phyloP scores from a whole-genome alignment of 2,113 vertebrate species.

The Limnothrissa miodon region DNA sequence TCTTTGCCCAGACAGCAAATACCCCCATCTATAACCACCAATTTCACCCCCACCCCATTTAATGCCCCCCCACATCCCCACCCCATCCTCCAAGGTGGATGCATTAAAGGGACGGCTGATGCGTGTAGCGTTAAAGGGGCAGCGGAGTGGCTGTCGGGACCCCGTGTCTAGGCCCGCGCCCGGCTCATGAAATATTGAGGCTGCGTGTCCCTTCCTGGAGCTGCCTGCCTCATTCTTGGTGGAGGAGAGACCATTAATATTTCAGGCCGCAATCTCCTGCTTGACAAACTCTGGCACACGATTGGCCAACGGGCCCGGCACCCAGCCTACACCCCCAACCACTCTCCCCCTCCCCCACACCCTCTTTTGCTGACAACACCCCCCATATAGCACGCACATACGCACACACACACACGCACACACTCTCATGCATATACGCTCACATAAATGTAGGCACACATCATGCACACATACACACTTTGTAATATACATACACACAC shows the following conservation, averaged over 20 bases:
- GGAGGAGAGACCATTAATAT: slow-evolving; percentile 73
- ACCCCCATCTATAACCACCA: slow-evolving; percentile 28
- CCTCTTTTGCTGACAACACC: slow-evolving; percentile 29
- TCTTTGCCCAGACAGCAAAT: slow-evolving; percentile 27
- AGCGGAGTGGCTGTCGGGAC: slow-evolving; percentile 60
- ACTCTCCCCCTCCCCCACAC: slow-evolving; percentile 12
- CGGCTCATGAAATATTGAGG: slow-evolving; percentile 79
- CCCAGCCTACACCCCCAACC: background rate
- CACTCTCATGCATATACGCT: background rate
- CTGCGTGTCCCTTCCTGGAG: slow-evolving; percentile 76
- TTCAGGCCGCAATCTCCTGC: slow-evolving; percentile 82
- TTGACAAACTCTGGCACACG: slow-evolving; percentile 80
- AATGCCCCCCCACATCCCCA: slow-evolving; percentile 23
- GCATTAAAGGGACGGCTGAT: slow-evolving; percentile 72
- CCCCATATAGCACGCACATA: background rate
- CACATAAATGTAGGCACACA: background rate
- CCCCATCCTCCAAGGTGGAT: slow-evolving; percentile 51
- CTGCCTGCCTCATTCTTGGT: slow-evolving; percentile 63
- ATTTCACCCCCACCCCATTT: slow-evolving; percentile 11
- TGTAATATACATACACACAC: background rate
- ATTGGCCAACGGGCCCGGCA: slow-evolving; percentile 70
- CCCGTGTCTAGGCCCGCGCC: slow-evolving; percentile 67
- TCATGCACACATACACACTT: background rate
- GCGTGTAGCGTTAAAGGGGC: slow-evolving; percentile 72
- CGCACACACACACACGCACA: background rate